Base-by-base conservation (phyloP, 2,888 invertebrate genomes). In the Phrixothrix hirtus region DNA sequence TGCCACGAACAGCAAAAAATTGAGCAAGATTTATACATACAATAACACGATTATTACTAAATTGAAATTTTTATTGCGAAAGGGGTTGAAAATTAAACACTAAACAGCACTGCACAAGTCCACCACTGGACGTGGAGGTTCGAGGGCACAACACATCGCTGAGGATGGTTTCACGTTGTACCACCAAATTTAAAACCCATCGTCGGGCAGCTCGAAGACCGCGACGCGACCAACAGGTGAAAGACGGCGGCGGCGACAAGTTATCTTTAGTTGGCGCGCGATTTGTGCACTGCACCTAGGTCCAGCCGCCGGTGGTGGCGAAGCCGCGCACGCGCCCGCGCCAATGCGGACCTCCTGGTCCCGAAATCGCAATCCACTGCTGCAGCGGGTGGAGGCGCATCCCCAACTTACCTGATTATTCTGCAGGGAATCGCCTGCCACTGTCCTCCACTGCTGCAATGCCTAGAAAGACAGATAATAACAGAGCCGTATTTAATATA, bases 341-440 rank as follows among this genome's bases (percentile, higher is more conserved):
- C 62, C 71, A 72, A 66, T 73, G 73, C 73, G 73, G 73, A 72
- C 68, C 71, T 67, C 69, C 70, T 68, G 69, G 65, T 65, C 67
- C 56, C 52, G 45, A 50, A 55, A 47, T 52, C 51, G 44, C 55
- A 45, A 53, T 53, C 44, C 52, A 42, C 46, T 60, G 65, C 66
- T 68, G 69, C 66, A 68, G 64, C 67, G 68, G 65, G 65, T 61
- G 60, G 65, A 63, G 68, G 67, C 66, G 67, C 67, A 65, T 68
- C 68, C 60, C 50, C 55, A 47, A 42, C 56, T 46, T 55, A 57
- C 58, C 55, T 58, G 59, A 62, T 62, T 61, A 61, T 62, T 45
- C 61, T 57, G 60, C 60, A 57, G 55, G 42, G 49, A 35, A 50
- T 45, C 41, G 49, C 49, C 48, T 41, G 49, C 54, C 48, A 49